Evolutionary conservation across 2,113 vertebrate genomes (phyloP).

Genomic region (Pheucticus melanocephalus): DNA sequence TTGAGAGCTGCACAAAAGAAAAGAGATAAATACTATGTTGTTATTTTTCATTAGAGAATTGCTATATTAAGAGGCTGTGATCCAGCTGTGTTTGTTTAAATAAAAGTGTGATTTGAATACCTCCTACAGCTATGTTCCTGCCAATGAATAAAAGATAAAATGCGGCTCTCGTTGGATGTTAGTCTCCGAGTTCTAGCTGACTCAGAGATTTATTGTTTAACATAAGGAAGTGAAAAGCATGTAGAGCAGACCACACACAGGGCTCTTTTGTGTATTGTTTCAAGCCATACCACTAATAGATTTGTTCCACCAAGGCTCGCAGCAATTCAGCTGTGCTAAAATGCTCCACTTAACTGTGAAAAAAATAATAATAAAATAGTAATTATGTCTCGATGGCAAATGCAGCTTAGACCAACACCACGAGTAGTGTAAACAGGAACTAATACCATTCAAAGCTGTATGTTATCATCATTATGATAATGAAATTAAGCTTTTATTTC

Average conservation of each 20-base stretch:
- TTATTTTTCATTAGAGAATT: slow-evolving; percentile 87
- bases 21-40: slow-evolving; percentile 84
- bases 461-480: slow-evolving; percentile 51
- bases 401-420: slow-evolving; percentile 65
- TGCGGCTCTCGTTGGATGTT: slow-evolving; percentile 69
- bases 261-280: slow-evolving; percentile 83
- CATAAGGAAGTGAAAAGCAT: slow-evolving; percentile 77
- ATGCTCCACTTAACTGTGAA: slow-evolving; percentile 82
- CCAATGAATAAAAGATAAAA: slow-evolving; percentile 86
- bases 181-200: slow-evolving; percentile 77
- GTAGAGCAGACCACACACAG: slow-evolving; percentile 81
- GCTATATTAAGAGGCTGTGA: slow-evolving; percentile 83
- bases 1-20: slow-evolving; percentile 84
- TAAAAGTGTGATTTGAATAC: slow-evolving; percentile 88
- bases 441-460: slow-evolving; percentile 59
- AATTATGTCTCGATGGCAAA: slow-evolving; percentile 76
- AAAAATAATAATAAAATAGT: slow-evolving; percentile 80
- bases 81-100: slow-evolving; percentile 89
- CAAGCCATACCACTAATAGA: slow-evolving; percentile 81
- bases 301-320: slow-evolving; percentile 79
- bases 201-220: slow-evolving; percentile 84
- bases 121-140: slow-evolving; percentile 84
- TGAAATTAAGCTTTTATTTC: slow-evolving; percentile 68
- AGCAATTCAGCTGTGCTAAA: slow-evolving; percentile 81
- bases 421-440: slow-evolving; percentile 73